Base-by-base conservation (phyloP, 2,113 vertebrate species). In the Thamnaconus septentrionalis region DNA sequence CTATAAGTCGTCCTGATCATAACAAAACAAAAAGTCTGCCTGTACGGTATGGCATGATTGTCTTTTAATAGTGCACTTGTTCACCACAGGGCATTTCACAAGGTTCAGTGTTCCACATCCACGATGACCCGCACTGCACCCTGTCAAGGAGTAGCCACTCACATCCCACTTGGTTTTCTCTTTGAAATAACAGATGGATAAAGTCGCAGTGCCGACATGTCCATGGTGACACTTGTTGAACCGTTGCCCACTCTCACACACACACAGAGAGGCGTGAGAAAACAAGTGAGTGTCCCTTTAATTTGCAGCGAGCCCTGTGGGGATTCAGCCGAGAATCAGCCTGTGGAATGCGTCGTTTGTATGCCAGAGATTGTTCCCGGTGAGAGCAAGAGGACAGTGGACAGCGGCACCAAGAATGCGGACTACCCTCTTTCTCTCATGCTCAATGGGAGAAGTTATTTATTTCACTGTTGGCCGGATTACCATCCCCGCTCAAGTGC, bases 251-350 rank as follows among this genome's bases (percentile, higher is more conserved):
- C 59, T 65, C 59, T 75, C 10, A 4, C 48, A 11, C 48, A 50
- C 48, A 48, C 3, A 8, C 3, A 0, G 46, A 9, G 5, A 3
- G 47, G 41, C 58, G 65, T 46, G 59, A 68, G 68, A 80, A 85
- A 87, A 85, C 55, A 43, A 83, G 84, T 80, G 80, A 72, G 82
- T 91, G 82, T 76, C 83, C 87, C 91, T 92, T 92, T 92, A 92
- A 92, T 69, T 66, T 53, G 81, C 68, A 64, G 71, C 75, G 8
- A 80, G 78, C 79, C 81, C 87, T 62, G 87, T 58, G 69, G 84
- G 76, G 86, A 86, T 74, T 79, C 76, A 78, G 71, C 75, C 64
- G 62, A 68, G 76, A 61, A 60, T 55, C 77, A 66, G 87, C 68
- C 86, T 85, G 86, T 75, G 91, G 91, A 90, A 91, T 90, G 90